Percentiles rank a stretch among this genome's conserved stretches.
These are phyloP conservation scores for Erebia epiphron DNA, from an alignment of 2,888 invertebrate species.

Conservation along the genomic window DNA sequence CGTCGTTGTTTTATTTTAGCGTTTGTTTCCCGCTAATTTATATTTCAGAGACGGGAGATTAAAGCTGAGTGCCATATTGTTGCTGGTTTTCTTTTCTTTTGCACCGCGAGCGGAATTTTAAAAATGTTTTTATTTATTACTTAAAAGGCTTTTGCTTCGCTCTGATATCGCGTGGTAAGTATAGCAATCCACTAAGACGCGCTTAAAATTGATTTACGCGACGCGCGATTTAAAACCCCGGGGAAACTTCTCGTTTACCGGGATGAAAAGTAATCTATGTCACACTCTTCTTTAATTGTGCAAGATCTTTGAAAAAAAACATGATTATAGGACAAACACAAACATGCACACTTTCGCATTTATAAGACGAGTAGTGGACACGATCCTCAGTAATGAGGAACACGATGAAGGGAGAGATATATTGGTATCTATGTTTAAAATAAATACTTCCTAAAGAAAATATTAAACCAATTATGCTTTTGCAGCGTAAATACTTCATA, in stretches of 20 bases:
- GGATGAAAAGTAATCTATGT: too few species aligned
- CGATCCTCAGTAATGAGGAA: too few species aligned
- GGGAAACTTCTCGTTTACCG: too few species aligned
- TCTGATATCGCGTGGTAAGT: neutral
- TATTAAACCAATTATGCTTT: constrained; percentile 20
- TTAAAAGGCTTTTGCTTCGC: neutral
- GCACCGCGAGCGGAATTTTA: constrained; percentile 1
- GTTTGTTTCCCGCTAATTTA: constrained; percentile 19
- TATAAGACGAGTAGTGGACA: too few species aligned
- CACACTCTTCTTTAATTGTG: too few species aligned
- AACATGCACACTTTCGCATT: too few species aligned
- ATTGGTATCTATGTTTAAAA: neutral
- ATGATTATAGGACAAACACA: too few species aligned
- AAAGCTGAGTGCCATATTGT: constrained; percentile 22
- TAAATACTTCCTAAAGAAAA: neutral
- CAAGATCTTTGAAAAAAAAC: too few species aligned
- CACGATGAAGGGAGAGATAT: neutral
- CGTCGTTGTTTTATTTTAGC: constrained; percentile 19
- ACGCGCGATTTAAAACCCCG: neutral
- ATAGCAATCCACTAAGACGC: too few species aligned
- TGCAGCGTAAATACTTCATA: constrained; percentile 18
- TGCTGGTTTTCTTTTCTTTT: constrained; percentile 24
- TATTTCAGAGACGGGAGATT: constrained; percentile 17
- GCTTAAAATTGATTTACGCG: neutral
- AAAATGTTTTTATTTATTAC: neutral